A percentile compares a stretch with the other conserved stretches of the same genome.
phyloP scores from a whole-genome alignment of 2,113 vertebrate genomes.

The Machaerirhynchus nigripectus region DNA sequence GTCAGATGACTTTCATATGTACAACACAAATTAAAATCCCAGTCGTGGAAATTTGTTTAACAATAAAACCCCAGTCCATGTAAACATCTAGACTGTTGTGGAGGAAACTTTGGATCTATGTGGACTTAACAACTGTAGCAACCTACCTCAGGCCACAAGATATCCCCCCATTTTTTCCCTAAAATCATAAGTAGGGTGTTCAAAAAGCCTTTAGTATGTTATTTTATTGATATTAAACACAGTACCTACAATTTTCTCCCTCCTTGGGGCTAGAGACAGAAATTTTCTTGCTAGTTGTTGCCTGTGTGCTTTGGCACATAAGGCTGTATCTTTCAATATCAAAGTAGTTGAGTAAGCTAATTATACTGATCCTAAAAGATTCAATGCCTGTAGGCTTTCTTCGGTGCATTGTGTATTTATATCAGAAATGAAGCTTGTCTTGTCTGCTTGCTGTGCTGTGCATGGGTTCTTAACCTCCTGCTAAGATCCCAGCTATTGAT shows the following conservation, averaged over 20 bases:
- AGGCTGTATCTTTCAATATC: not conserved
- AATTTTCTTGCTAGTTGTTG: not conserved
- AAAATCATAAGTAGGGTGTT: rapidly evolving
- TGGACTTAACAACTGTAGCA: not conserved
- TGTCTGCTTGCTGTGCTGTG: slow-evolving; percentile 42
- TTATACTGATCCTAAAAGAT: slow-evolving; percentile 36
- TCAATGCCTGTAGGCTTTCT: slow-evolving; percentile 9
- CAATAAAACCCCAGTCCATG: not conserved
- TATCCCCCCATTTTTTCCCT: rapidly evolving
- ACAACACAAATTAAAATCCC: not conserved
- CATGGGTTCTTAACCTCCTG: slow-evolving; percentile 43
- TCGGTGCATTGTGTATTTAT: not conserved
- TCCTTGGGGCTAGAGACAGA: not conserved
- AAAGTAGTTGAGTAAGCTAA: slow-evolving; percentile 15
- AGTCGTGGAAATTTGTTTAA: not conserved
- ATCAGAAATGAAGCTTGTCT: slow-evolving; percentile 17
- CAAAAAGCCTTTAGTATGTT: not conserved
- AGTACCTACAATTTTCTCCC: not conserved
- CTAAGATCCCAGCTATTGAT: slow-evolving; percentile 50
- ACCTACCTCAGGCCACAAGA: not conserved
- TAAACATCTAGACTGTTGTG: not conserved
- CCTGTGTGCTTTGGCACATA: not conserved
- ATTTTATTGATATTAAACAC: not conserved
- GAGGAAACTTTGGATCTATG: not conserved
- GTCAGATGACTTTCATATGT: not conserved